phyloP scores from a whole-genome alignment of 1,140 invertebrate species.

The Calliphora vicina region DNA sequence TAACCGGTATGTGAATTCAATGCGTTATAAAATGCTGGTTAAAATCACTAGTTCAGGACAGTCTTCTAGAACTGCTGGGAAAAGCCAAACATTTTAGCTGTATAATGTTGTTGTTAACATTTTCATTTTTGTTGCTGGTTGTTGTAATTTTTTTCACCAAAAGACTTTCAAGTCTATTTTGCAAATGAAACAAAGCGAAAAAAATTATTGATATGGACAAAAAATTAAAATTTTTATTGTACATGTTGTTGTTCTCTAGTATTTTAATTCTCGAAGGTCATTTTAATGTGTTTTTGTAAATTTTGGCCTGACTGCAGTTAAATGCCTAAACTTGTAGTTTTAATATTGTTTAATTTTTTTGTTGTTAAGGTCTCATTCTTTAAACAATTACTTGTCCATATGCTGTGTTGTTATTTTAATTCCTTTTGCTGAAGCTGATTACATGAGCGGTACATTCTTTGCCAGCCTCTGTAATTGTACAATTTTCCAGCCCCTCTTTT shows the following conservation, averaged over 20 bases:
- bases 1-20: too few species aligned
- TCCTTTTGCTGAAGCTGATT: background rate
- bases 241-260: background rate
- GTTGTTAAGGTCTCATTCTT: background rate
- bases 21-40: too few species aligned
- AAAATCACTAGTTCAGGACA: too few species aligned
- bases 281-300: background rate
- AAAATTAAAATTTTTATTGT: background rate
- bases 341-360: background rate
- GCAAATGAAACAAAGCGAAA: background rate
- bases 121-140: background rate
- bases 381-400: conserved; percentile 1
- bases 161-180: background rate
- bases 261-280: conserved; percentile 11
- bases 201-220: background rate
- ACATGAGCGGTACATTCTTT: conserved; percentile 9
- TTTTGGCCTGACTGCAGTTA: background rate
- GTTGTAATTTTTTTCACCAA: background rate
- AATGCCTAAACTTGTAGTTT: too few species aligned
- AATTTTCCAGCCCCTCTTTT: background rate
- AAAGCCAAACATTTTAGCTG: too few species aligned
- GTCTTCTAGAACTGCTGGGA: too few species aligned
- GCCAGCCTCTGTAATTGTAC: background rate
- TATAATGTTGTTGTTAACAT: background rate
- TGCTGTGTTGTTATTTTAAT: conserved; percentile 2